These are phyloP conservation scores for Arbacia lixula DNA, from an alignment of 53 echinoderm and acorn worm species.

Conservation along the genomic window DNA sequence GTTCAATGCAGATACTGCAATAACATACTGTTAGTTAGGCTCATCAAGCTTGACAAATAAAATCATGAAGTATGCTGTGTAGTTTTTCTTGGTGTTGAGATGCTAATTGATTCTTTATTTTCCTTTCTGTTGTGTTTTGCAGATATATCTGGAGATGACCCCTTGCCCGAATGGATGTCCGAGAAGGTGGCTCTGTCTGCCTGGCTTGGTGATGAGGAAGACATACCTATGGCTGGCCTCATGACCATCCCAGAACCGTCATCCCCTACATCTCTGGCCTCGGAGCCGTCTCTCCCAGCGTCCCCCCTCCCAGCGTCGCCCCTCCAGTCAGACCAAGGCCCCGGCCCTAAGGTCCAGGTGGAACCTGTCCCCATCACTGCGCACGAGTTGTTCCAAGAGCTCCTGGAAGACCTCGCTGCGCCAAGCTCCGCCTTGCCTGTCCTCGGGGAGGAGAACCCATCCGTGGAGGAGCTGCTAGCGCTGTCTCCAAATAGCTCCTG, in stretches of 20 bases:
- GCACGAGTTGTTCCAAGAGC: slow-evolving; percentile 38
- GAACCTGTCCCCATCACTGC: too few species aligned
- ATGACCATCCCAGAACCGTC: slow-evolving; percentile 17
- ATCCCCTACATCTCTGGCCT: slow-evolving; percentile 20
- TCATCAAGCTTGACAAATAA: too few species aligned
- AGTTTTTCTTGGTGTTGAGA: too few species aligned
- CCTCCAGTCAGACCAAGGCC: slow-evolving; percentile 11
- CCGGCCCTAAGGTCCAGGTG: too few species aligned
- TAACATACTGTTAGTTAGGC: too few species aligned
- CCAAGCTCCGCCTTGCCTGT: slow-evolving; percentile 55
- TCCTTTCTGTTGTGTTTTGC: background rate
- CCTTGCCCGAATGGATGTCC: slow-evolving; percentile 97
- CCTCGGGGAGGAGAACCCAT: too few species aligned
- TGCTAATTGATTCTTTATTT: too few species aligned
- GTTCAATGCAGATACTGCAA: too few species aligned
- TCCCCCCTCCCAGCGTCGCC: slow-evolving; percentile 66
- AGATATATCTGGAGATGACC: slow-evolving; percentile 58
- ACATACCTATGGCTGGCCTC: slow-evolving; percentile 38
- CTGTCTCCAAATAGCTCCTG: slow-evolving; percentile 18
- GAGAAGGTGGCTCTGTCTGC: slow-evolving; percentile 77
- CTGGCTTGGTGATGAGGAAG: slow-evolving; percentile 78
- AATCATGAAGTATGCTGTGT: too few species aligned
- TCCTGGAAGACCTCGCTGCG: slow-evolving; percentile 68
- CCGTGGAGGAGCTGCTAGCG: too few species aligned
- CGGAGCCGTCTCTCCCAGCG: background rate